Evolutionary conservation across 2,888 invertebrate species (phyloP).

Genomic region (Rapana venosa): DNA sequence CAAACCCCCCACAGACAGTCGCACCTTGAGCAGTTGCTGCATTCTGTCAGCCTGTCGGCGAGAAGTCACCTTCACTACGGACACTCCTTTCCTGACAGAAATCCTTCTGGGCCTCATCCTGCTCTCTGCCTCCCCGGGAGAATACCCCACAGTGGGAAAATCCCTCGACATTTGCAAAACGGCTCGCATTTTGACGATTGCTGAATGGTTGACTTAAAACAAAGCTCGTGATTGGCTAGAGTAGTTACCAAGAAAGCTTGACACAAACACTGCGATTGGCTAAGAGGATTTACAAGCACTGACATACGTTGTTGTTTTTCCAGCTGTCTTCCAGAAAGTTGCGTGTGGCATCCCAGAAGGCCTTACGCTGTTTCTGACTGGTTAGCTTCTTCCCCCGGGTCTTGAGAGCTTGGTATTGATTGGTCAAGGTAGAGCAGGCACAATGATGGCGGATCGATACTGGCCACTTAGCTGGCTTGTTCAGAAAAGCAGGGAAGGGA

Average conservation of each 20-base stretch:
- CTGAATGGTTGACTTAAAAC: neutral
- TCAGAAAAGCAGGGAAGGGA: neutral
- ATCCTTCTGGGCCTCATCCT: neutral
- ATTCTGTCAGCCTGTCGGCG: neutral
- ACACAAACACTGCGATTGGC: neutral
- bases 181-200: neutral
- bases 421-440: neutral
- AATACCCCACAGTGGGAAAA: neutral
- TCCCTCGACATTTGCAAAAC: neutral
- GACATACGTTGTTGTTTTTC: neutral
- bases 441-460: neutral
- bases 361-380: neutral
- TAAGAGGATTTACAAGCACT: neutral
- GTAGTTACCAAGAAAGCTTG: neutral
- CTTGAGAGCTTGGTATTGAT: neutral
- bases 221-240: neutral
- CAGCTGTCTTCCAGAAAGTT: neutral
- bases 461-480: neutral
- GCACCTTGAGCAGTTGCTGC: neutral
- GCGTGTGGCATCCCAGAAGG: neutral
- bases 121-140: neutral
- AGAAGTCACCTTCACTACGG: neutral
- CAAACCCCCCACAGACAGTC: neutral
- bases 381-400: neutral
- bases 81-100: neutral